A percentile compares a stretch with the other conserved stretches of the same genome.
These are phyloP conservation scores for Heterohyrax brucei DNA, from an alignment of 2,797 vertebrate genomes.

Conservation along the genomic window DNA sequence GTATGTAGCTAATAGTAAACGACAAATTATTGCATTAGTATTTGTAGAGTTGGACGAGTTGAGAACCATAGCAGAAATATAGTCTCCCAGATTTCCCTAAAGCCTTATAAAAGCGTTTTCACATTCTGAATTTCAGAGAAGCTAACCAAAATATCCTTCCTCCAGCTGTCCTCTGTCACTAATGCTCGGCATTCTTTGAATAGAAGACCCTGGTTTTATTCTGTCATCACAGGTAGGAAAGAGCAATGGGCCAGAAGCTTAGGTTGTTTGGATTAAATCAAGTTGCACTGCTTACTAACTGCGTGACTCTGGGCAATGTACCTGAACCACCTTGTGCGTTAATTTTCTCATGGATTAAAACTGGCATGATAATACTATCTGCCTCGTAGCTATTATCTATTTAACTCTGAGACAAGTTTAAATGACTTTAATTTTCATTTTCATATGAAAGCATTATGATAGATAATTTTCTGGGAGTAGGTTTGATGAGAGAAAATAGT, in stretches of 20 bases:
- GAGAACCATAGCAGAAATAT: background rate
- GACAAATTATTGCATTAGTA: background rate
- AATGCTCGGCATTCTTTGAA: background rate
- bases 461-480: background rate
- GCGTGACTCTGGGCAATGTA: background rate
- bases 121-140: background rate
- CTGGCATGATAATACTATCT: background rate
- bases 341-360: background rate
- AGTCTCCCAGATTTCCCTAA: background rate
- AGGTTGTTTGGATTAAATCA: background rate
- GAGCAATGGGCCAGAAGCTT: background rate
- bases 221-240: background rate
- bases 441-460: background rate
- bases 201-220: background rate
- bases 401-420: background rate
- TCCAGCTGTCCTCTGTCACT: background rate
- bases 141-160: background rate
- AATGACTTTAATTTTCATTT: slow-evolving; percentile 7
- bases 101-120: background rate
- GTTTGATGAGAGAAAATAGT: background rate
- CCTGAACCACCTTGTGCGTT: background rate
- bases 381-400: background rate
- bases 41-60: background rate
- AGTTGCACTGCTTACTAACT: background rate
- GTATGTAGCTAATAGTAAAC: background rate